Evolutionary conservation across 1,140 invertebrate species (phyloP), one percentile per base, ranked within the genome.

Genomic region (Drosophila guanche): DNA sequence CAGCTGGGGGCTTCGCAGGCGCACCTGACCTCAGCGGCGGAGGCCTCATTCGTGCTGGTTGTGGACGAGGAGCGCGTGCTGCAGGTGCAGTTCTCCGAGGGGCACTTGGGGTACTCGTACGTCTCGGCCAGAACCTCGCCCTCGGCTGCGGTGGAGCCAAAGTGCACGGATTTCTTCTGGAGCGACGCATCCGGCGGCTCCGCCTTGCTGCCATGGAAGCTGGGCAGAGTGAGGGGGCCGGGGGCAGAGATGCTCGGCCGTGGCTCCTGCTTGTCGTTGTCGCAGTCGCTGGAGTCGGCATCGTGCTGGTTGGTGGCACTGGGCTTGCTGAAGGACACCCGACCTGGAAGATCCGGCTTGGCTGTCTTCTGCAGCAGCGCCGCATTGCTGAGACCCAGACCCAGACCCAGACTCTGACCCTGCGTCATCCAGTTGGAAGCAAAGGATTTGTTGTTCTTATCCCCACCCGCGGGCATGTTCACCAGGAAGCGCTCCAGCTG

Each of bases 51-150:
- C 7, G 66, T 83, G 42, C 88, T 83, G 2, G 72, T 74, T 20
- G 88, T 90, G 22, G 91, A 90, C 1, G 89, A 90, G 27, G 79
- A 80, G 22, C 86, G 61, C 0, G 85, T 91, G 37, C 89, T 91
- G 69, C 89, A 91, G 1, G 88, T 88, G 48, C 89, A 90, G 57
- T 90, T 91, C 48, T 91, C 84, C 37, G 89, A 89, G 10, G 90
- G 85, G 29, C 90, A 90, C 48, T 90, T 90, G 22, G 88, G 86
- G 47, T 91, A 91, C 63, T 91, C 88, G 54, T 84, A 90, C 2
- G 86, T 90, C 51, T 91, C 84, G 2, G 86, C 89, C 27, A 90
- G 57, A 0, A 85, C 83, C 5, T 79, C 84, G 1, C 77, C 78
- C 29, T 66, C 61, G 23, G 56, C 84, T 23, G 71, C 61, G 5